Percentiles rank a stretch among this genome's conserved stretches.
phyloP scores from a whole-genome alignment of 2,113 vertebrate species.

The Pelmatolapia mariae region DNA sequence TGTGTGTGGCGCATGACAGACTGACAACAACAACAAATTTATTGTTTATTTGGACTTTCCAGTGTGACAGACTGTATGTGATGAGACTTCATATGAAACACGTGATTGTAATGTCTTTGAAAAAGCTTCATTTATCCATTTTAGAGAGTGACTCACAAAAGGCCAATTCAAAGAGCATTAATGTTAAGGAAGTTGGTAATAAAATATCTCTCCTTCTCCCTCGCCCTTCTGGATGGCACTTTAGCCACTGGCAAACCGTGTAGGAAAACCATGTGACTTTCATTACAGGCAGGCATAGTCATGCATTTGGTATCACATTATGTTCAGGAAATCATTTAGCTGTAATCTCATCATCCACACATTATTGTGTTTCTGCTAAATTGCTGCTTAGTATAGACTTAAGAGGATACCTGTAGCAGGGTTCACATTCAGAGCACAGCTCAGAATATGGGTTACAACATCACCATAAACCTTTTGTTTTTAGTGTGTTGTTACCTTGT shows the following conservation, averaged over 20 bases:
- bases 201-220: not conserved
- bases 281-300: not conserved
- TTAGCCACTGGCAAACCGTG: not conserved
- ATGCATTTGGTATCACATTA: not conserved
- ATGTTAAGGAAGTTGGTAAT: not conserved
- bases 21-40: not conserved
- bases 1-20: not conserved
- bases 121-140: not conserved
- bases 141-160: not conserved
- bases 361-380: not conserved
- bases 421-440: not conserved
- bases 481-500: not conserved
- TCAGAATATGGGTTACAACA: not conserved
- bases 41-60: not conserved
- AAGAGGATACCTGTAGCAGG: not conserved
- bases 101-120: not conserved
- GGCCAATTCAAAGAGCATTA: not conserved
- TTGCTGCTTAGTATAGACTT: not conserved
- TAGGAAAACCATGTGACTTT: not conserved
- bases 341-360: not conserved
- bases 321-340: not conserved
- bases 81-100: not conserved
- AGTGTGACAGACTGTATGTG: not conserved
- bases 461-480: not conserved
- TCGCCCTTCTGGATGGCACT: not conserved